Base-by-base conservation (phyloP, 2,888 invertebrate genomes). In the Metopia argyrocephala region DNA sequence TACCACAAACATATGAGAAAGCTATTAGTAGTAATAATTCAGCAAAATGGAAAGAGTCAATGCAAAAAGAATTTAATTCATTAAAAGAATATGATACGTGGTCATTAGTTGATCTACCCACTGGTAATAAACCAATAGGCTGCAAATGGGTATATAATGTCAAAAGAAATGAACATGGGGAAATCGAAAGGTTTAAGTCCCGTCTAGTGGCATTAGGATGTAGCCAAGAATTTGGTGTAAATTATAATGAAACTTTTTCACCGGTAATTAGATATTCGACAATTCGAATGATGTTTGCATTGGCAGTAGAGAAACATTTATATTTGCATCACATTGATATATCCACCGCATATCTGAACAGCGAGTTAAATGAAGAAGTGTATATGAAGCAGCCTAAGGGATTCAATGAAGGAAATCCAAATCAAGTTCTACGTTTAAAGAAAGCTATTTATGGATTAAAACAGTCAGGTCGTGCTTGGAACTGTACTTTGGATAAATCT, bases 61-160 rank as follows among this genome's bases (percentile, higher is more conserved):
- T 82, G 82, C 64, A 62, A 20, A 18, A 1, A n/a, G 71, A 71
- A 54, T 56, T 15, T 28, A 20, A 50, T 20, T 27, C 54, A 9
- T 46, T 71, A 2, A 28, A 21, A 20, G 27, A 4, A 20, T 54
- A 62, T n/a, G 46, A 15, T 6, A 71, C 62, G 6, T 71, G 71
- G 62, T 46, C 28, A 4, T 20, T 71, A 18, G 71, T 71, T 20
- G 62, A 62, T 15, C 25, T 52, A 7, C 62, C 62, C 9, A 38
- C 38, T 15, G 25, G 45, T 15, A 54, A 71, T 21, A 71, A 61
- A 20, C 38, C 52, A n/a, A 61, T 70, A 27, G 70, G 52, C 1
- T 38, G 61, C 21, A 70, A 9, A 31, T 85, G 84, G 84, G 84
- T 85, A 1, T 84, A 71, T 38, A 62, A 20, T 20, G 18, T 76